phyloP scores from a whole-genome alignment of 2,797 vertebrate species.

The Leucoraja ocellata region DNA sequence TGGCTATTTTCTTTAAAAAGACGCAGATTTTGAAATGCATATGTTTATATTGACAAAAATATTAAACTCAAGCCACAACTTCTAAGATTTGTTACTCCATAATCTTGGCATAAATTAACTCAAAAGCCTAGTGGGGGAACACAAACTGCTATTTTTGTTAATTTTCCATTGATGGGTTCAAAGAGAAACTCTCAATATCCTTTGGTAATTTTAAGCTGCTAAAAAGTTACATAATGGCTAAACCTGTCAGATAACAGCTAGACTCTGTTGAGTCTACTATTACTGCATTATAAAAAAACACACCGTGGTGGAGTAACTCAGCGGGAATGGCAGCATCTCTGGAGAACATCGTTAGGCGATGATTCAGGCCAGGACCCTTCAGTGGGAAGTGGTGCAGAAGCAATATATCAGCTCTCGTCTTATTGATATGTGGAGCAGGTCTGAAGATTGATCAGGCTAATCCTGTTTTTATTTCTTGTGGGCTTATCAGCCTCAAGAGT shows the following conservation, averaged over 20 bases:
- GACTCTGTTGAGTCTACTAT: no score
- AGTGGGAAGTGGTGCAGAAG: no score
- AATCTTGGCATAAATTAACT: background rate
- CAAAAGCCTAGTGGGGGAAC: background rate
- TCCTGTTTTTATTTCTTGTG: no score
- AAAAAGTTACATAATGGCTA: background rate
- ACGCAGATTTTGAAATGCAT: background rate
- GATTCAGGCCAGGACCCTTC: no score
- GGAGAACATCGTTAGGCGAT: no score
- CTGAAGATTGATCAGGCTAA: no score
- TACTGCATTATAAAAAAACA: no score
- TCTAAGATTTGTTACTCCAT: background rate
- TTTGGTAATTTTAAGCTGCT: background rate
- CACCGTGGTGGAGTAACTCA: no score
- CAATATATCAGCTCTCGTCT: no score
- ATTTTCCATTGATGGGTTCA: background rate
- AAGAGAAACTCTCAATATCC: no score
- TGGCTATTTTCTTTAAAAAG: background rate
- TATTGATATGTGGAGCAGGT: no score
- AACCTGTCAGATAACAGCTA: background rate
- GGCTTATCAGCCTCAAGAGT: background rate
- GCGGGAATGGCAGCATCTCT: no score
- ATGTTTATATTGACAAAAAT: background rate
- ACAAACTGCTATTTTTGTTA: background rate
- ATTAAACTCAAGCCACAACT: background rate